phyloP scores from a whole-genome alignment of 2,113 vertebrate species.

The Arothron firmamentum region DNA sequence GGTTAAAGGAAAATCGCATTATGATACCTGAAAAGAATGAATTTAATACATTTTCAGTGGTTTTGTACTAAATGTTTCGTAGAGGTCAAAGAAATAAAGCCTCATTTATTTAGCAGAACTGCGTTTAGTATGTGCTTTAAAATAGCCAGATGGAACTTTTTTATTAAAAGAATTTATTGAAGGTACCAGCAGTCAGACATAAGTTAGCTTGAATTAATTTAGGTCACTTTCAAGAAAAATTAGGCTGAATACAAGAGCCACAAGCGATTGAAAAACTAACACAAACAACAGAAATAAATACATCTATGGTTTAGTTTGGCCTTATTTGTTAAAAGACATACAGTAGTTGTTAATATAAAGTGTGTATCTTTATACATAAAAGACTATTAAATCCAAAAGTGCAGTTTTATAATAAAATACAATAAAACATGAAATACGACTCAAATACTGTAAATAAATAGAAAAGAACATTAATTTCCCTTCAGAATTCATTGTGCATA shows the following conservation, averaged over 20 bases:
- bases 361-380: slow-evolving; percentile 51
- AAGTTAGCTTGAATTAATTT: slow-evolving; percentile 61
- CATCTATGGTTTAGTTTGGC: slow-evolving; percentile 67
- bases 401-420: slow-evolving; percentile 50
- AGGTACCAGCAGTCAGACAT: slow-evolving; percentile 58
- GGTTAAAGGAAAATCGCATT: slow-evolving; percentile 1
- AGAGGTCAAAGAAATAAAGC: slow-evolving; percentile 57
- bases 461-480: slow-evolving; percentile 36
- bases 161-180: slow-evolving; percentile 68
- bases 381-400: slow-evolving; percentile 45
- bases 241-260: slow-evolving; percentile 51
- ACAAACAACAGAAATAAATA: slow-evolving; percentile 70
- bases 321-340: slow-evolving; percentile 62
- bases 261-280: slow-evolving; percentile 56
- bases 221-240: slow-evolving; percentile 60
- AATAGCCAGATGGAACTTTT: background rate
- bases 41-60: slow-evolving; percentile 36
- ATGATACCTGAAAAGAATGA: slow-evolving; percentile 43
- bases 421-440: slow-evolving; percentile 37
- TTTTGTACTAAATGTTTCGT: slow-evolving; percentile 53
- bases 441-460: slow-evolving; percentile 55
- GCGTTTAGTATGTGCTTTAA: background rate
- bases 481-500: slow-evolving; percentile 38
- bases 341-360: slow-evolving; percentile 55
- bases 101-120: slow-evolving; percentile 18